These are phyloP conservation scores for Pseudochirops corinnae DNA, from an alignment of 2,797 vertebrate species.

Conservation along the genomic window DNA sequence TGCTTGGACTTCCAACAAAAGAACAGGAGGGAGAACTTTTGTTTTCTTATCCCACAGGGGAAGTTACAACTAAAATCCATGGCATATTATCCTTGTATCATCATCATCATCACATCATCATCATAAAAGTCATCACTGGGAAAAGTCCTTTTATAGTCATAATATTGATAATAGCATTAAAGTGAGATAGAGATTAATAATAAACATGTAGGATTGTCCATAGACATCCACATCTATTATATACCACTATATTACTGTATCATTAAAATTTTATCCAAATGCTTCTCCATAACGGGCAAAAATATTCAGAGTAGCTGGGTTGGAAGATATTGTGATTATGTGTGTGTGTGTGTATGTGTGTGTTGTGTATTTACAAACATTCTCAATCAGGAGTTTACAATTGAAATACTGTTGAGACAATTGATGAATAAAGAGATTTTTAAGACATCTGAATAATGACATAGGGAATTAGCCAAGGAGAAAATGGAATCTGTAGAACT, in stretches of 20 bases:
- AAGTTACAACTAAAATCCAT: background rate
- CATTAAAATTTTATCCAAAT: background rate
- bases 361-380: background rate
- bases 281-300: background rate
- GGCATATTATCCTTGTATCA: background rate
- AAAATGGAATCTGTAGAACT: constrained; percentile 62
- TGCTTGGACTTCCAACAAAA: background rate
- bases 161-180: background rate
- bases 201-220: background rate
- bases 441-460: constrained; percentile 58
- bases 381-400: constrained; percentile 11
- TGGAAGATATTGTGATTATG: background rate
- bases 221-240: background rate
- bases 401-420: constrained; percentile 42
- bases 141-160: background rate
- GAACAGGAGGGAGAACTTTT: background rate
- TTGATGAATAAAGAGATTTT: constrained; percentile 48
- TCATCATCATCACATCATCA: too few relatives aligned
- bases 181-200: background rate
- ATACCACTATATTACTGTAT: background rate
- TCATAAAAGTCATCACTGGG: background rate
- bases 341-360: too few relatives aligned
- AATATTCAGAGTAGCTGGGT: background rate
- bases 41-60: background rate
- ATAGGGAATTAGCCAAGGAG: constrained; percentile 43